Base-by-base conservation (phyloP, 1,140 invertebrate genomes). In the Pseudomyrmex pallidus region DNA sequence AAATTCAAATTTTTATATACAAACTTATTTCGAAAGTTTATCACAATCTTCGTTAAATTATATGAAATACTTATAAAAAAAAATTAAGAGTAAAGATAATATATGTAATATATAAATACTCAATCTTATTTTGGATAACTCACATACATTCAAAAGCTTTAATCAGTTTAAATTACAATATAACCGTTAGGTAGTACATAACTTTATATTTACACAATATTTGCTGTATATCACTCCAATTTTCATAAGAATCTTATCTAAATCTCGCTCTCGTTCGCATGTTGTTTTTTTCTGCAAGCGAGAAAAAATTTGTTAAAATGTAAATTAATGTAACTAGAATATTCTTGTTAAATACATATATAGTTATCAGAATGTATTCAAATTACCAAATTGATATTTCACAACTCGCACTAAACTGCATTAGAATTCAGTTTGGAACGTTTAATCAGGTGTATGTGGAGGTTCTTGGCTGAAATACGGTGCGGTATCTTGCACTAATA, bases 381-480 rank as follows among this genome's bases (percentile, higher is more conserved):
- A 35, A 84, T 86, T 86, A 88, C 78, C 87, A 59, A 76, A 78
- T 61, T 87, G 85, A 90, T 91, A 93, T 92, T 92, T 90, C 91
- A 93, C 90, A 87, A 35, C 35, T 93, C 85, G 89, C 68, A 82
- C 68, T 85, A 84, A 84, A 90, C 56, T 85, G 52, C 50, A 46
- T 86, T 85, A 66, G 9, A 62, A 68, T 83, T n/a, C 59, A 63
- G 25, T 63, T 78, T 52, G 63, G 76, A 87, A 87, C 83, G 82
- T 86, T 86, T 87, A 95, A 88, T 95, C 95, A 68, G 96, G 96
- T 84, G 96, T 96, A 92, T 96, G 96, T 62, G 97, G 97, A 90
- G 97, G 96, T 92, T 98, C 97, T 78, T 96, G 97, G 94, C 98
- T 98, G 95, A 99, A 99, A 95, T 99, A 99, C 59, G 98, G 98